phyloP scores from a whole-genome alignment of 2,113 vertebrate genomes.

The Elephantulus edwardii region DNA sequence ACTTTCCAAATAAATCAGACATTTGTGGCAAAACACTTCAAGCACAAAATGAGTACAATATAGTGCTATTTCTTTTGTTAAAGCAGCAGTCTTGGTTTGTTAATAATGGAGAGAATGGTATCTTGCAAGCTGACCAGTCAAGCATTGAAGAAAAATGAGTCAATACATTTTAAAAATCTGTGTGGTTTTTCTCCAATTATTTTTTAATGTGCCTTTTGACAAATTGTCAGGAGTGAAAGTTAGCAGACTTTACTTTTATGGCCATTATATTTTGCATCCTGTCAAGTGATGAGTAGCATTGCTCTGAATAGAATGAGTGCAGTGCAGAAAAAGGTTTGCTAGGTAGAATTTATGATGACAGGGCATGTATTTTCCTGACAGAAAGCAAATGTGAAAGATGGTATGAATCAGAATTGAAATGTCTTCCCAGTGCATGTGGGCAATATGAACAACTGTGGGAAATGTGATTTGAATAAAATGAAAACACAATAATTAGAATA shows the following conservation, averaged over 20 bases:
- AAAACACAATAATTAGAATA: not conserved
- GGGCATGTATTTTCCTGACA: not conserved
- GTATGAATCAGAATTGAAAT: not conserved
- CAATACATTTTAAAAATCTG: slow-evolving; percentile 78
- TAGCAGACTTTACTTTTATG: slow-evolving; percentile 70
- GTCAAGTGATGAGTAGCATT: slow-evolving; percentile 43
- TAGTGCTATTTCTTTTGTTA: slow-evolving; percentile 67
- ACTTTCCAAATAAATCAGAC: slow-evolving; percentile 72
- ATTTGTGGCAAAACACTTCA: slow-evolving; percentile 41
- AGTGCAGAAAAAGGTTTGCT: not conserved
- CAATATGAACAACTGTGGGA: not conserved
- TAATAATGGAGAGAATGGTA: slow-evolving; percentile 74
- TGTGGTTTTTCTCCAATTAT: slow-evolving; percentile 79
- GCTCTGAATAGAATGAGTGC: not conserved
- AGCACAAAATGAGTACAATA: not conserved
- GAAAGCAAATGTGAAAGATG: slow-evolving; percentile 41
- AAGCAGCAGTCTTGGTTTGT: slow-evolving; percentile 56
- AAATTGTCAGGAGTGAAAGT: slow-evolving; percentile 74
- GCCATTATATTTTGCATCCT: slow-evolving; percentile 71
- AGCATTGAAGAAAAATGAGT: slow-evolving; percentile 82
- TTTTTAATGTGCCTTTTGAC: slow-evolving; percentile 83
- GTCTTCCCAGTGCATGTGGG: not conserved
- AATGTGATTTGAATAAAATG: not conserved
- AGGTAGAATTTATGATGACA: slow-evolving; percentile 6
- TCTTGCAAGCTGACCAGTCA: slow-evolving; percentile 76